Evolutionary conservation across 2,888 invertebrate species (phyloP), one percentile per base, ranked within the genome.

Genomic region (Aporophyla lueneburgensis): DNA sequence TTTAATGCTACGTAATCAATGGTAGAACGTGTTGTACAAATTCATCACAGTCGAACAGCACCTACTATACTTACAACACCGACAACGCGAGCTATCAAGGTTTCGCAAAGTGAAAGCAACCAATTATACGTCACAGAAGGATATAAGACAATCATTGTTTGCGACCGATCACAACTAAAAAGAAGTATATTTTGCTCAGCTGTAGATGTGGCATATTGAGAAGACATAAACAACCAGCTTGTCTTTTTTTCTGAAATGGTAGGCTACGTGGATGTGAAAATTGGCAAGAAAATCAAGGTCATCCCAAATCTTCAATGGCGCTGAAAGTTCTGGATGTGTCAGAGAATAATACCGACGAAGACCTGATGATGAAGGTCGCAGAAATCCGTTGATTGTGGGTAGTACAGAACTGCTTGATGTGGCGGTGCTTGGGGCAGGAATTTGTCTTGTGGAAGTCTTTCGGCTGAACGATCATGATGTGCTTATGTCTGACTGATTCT

Each of bases 1-100:
- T n/a, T 53, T 21, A 51, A 40, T 43, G 43, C 40, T 51, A 33
- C n/a, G 27, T 24, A 54, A 56, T 51, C 46, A 53, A 24, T 56
- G 7, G 43, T 62, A 9, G 27, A 58, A 66, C 43, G 54, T 61
- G 61, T 78, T 76, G 46, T 73, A 53, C 10, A 49, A 49, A 40
- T 56, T 14, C 7, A 19, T 59, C 33, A 16, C 24, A n/a, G 27
- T 27, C 40, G 21, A 27, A 16, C 56, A 56, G n/a, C 19, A 19
- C 24, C n/a, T n/a, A 14, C 19, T 10, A 4, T 16, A 33, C 19
- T 24, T 72, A 21, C 40, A 43, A 27, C 14, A 49, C 14, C 14
- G 14, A 49, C 14, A 49, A 14, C 9, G 24, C 43, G n/a, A 53
- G 33, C 14, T 27, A 16, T 33, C 19, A 27, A 53, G 10, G 21